phyloP scores from a whole-genome alignment of 2,888 invertebrate genomes.

The Choristoneura rosaceana region DNA sequence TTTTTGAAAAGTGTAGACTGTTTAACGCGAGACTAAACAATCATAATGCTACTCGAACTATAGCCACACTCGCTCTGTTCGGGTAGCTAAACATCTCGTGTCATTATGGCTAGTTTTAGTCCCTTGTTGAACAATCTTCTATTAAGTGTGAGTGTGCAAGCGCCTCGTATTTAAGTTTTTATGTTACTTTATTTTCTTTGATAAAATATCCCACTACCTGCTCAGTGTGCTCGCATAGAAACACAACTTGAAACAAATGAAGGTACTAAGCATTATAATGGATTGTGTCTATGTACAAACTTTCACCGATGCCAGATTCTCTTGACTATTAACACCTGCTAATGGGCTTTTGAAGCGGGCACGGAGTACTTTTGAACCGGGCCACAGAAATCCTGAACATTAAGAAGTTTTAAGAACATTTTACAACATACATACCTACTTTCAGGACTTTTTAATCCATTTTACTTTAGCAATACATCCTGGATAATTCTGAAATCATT shows the following conservation, averaged over 20 bases:
- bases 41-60: too few species aligned
- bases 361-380: background rate
- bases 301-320: constrained; percentile 11
- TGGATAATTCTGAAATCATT: too few species aligned
- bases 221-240: background rate
- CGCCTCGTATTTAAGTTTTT: background rate
- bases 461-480: background rate
- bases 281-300: constrained; percentile 15
- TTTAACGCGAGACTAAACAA: too few species aligned
- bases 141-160: background rate
- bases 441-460: background rate
- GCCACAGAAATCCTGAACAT: background rate
- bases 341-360: constrained; percentile 11
- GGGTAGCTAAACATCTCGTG: too few species aligned
- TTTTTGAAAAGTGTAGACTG: too few species aligned
- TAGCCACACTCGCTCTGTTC: too few species aligned
- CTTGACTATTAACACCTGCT: constrained; percentile 23
- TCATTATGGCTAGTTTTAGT: too few species aligned
- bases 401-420: background rate
- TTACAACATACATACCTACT: background rate
- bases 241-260: background rate
- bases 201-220: background rate
- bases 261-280: constrained; percentile 14
- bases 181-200: background rate
- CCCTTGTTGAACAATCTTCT: too few species aligned